phyloP scores from a whole-genome alignment of 1,140 invertebrate genomes.

The Bombus pascuorum region DNA sequence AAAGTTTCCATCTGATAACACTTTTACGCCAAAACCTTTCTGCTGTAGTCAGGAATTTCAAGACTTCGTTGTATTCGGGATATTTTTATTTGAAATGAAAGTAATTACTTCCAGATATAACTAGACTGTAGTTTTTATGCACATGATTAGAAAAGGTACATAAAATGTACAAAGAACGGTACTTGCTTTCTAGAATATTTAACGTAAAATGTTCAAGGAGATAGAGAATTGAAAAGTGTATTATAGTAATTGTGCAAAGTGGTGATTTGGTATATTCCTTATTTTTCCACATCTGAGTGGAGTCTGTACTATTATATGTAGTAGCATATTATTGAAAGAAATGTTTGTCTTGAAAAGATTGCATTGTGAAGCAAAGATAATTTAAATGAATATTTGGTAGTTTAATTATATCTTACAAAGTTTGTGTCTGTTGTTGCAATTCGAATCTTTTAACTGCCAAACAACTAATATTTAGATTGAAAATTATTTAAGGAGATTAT shows the following conservation, averaged over 20 bases:
- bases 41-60: no score
- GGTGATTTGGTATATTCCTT: no score
- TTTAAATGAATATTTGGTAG: background rate
- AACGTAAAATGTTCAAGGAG: no score
- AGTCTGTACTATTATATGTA: no score
- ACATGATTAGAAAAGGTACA: no score
- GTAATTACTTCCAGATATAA: background rate
- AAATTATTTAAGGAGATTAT: background rate
- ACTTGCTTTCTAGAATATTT: no score
- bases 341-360: background rate
- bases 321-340: background rate
- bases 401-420: background rate
- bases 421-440: background rate
- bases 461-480: background rate
- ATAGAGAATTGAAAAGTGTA: no score
- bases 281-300: no score
- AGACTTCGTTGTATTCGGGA: background rate
- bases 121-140: no score
- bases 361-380: background rate
- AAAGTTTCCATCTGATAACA: background rate
- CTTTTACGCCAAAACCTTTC: background rate
- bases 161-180: no score
- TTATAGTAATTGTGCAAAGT: no score
- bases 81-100: background rate
- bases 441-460: background rate